Conservation (phyloP, 1,140 invertebrate species). For the Drosophila repletoides region DNA sequence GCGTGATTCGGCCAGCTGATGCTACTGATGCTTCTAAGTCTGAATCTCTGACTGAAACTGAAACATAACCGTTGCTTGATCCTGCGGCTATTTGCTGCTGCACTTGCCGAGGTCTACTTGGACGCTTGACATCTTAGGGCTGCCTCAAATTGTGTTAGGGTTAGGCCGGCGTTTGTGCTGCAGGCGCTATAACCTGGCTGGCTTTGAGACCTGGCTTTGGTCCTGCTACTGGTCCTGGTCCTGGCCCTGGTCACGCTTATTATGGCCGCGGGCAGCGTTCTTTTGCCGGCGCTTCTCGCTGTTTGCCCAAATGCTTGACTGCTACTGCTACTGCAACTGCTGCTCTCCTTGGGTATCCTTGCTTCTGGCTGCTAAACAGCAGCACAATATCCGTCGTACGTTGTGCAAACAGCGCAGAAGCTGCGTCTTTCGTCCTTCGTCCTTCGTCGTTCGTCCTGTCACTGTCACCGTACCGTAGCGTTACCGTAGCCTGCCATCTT, state of each 20-base stretch:
- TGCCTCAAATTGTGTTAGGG: conserved; percentile 78
- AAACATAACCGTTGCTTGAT: too few species aligned
- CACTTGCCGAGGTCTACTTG: conserved; percentile 60
- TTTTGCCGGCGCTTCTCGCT: conserved; percentile 62
- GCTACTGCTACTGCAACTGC: conserved; percentile 25
- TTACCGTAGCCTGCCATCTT: conserved; percentile 60
- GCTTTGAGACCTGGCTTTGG: neutral
- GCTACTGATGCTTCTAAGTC: neutral
- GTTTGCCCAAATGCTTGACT: conserved; percentile 77
- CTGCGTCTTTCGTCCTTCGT: conserved; percentile 4
- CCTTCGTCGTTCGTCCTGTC: conserved; percentile 17
- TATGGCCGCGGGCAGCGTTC: conserved; percentile 61
- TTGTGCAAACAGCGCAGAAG: conserved; percentile 60
- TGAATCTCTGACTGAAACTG: neutral
- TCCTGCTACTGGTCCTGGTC: neutral
- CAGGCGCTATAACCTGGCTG: conserved; percentile 33
- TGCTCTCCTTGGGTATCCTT: conserved; percentile 27
- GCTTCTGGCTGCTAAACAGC: conserved; percentile 69
- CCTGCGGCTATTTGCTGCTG: conserved; percentile 66
- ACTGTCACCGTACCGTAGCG: conserved; percentile 17
- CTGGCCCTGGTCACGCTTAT: conserved; percentile 68
- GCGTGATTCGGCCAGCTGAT: conserved; percentile 52
- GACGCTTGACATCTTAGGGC: conserved; percentile 61
- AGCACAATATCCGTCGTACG: conserved; percentile 76
- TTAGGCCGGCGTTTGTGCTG: conserved; percentile 60